Evolutionary conservation across 1,140 invertebrate species (phyloP).

Genomic region (Sweltsa coloradensis): DNA sequence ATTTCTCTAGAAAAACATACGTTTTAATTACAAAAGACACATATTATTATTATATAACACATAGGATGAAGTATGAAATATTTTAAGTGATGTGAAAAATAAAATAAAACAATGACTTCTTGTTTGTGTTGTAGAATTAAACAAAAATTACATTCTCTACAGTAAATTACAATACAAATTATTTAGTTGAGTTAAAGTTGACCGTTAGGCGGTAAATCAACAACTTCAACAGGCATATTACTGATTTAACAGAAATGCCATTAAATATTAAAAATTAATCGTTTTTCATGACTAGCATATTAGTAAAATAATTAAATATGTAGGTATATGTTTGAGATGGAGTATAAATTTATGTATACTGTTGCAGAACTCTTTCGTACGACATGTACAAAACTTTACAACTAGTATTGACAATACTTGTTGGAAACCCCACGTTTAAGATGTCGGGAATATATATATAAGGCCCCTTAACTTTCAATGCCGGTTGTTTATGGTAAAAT

Average conservation of each 20-base stretch:
- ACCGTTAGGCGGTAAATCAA: too few relatives aligned
- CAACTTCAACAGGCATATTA: not conserved
- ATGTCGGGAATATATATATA: not conserved
- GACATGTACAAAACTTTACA: not conserved
- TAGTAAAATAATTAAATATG: slow-evolving; percentile 9
- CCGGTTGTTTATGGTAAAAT: not conserved
- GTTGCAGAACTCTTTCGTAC: not conserved
- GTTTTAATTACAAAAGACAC: slow-evolving; percentile 12
- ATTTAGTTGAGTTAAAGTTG: too few relatives aligned
- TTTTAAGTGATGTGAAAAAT: slow-evolving; percentile 6
- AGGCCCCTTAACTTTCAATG: slow-evolving; percentile 9
- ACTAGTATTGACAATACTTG: not conserved
- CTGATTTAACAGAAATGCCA: not conserved
- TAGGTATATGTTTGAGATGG: not conserved
- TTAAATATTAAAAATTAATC: slow-evolving; percentile 5
- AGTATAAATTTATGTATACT: slow-evolving; percentile 1
- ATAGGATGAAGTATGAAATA: slow-evolving; percentile 7
- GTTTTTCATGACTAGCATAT: slow-evolving; percentile 10
- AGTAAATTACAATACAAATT: slow-evolving; percentile 5
- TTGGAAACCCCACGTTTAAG: too few relatives aligned
- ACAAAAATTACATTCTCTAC: not conserved
- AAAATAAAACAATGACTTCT: not conserved
- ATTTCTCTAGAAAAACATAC: not conserved
- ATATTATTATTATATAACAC: too few relatives aligned
- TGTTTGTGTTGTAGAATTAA: not conserved